These are phyloP conservation scores for Periphyllus acericola DNA, from an alignment of 2,888 invertebrate species.

Conservation along the genomic window DNA sequence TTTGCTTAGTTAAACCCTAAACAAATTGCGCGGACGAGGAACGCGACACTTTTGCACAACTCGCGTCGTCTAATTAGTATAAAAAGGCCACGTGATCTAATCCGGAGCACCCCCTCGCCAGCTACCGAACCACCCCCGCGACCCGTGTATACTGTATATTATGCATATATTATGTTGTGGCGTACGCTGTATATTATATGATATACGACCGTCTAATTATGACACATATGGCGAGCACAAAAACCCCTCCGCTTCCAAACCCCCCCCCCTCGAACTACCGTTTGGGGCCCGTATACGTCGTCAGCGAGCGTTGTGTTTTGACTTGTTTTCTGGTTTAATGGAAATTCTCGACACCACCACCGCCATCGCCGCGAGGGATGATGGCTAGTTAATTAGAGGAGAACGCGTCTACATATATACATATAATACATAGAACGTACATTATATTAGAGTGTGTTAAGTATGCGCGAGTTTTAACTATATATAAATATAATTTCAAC, in stretches of 20 bases:
- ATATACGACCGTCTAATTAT: slow-evolving; percentile 59
- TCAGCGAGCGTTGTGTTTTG: slow-evolving; percentile 30
- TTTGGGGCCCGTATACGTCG: neutral
- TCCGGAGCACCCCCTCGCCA: neutral
- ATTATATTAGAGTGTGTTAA: slow-evolving; percentile 23
- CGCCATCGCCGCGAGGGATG: neutral
- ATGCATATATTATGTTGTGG: slow-evolving; percentile 8
- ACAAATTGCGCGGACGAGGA: slow-evolving; percentile 49
- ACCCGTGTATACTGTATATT: neutral
- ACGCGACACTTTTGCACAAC: slow-evolving; percentile 43
- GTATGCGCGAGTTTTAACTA: slow-evolving; percentile 47
- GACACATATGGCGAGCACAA: slow-evolving; percentile 51
- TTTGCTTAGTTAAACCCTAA: slow-evolving; percentile 39
- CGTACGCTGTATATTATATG: neutral
- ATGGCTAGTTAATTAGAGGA: slow-evolving; percentile 48
- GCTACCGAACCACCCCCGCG: neutral
- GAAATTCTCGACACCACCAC: slow-evolving; percentile 37
- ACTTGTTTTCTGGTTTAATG: slow-evolving; percentile 58
- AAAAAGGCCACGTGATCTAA: slow-evolving; percentile 41
- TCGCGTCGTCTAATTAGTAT: slow-evolving; percentile 50
- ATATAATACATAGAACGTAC: neutral
- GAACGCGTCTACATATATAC: neutral
- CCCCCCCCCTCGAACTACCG: neutral
- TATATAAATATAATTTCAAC: slow-evolving; percentile 29
- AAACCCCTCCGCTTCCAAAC: neutral